Conservation (phyloP, 2,888 invertebrate genomes). For the Sipha maydis region DNA sequence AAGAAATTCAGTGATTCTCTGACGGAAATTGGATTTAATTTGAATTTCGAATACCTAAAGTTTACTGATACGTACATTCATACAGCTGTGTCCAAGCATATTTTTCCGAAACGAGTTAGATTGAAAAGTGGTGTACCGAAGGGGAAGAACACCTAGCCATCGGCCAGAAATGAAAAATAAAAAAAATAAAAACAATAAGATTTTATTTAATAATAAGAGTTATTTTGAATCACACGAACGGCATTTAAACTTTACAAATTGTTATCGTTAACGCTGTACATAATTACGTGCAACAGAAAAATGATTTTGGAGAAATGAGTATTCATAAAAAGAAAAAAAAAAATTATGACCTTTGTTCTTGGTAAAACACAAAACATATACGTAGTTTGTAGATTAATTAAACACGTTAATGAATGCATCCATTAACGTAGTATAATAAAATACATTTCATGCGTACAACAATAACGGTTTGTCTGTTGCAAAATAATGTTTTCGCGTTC, state of each 20-base stretch:
- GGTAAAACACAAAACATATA: not conserved
- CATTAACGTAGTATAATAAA: not conserved
- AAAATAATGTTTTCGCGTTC: not conserved
- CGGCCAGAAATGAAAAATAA: no score
- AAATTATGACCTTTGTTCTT: not conserved
- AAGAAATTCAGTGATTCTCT: no score
- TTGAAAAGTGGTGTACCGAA: no score
- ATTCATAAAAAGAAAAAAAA: not conserved
- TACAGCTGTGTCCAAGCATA: no score
- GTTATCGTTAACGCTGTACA: not conserved
- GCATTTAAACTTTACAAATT: not conserved
- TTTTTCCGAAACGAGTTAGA: no score
- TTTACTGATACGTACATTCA: no score
- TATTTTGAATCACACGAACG: no score
- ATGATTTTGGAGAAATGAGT: not conserved
- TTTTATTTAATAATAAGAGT: no score
- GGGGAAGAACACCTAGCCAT: no score
- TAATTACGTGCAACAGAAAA: not conserved
- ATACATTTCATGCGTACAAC: not conserved
- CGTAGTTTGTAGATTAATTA: not conserved
- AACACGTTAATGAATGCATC: not conserved
- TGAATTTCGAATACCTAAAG: no score
- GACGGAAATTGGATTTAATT: no score
- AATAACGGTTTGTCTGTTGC: not conserved
- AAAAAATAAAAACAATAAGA: no score